Evolutionary conservation across 2,113 vertebrate species (phyloP).

Genomic region (Pithys albifrons): DNA sequence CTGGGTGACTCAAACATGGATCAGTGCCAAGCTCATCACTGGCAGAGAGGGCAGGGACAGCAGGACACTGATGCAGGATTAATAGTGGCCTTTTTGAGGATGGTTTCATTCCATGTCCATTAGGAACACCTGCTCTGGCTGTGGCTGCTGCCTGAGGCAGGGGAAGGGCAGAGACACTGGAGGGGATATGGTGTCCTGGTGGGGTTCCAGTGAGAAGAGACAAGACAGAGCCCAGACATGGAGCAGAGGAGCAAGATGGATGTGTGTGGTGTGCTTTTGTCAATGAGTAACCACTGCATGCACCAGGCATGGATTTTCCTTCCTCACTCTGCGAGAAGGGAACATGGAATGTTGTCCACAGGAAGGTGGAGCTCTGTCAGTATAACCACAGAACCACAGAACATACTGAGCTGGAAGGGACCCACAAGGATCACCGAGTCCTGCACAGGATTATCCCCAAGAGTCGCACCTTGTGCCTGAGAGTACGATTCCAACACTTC

Average conservation of each 20-base stretch:
- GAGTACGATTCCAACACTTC: not conserved
- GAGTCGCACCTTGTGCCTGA: not conserved
- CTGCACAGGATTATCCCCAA: not conserved
- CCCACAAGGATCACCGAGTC: not conserved
- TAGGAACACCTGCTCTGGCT: not conserved
- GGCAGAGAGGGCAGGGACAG: not conserved
- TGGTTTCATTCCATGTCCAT: not conserved
- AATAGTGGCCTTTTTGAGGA: not conserved
- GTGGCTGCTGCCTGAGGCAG: not conserved
- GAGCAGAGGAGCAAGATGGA: not conserved
- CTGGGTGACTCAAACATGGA: not conserved
- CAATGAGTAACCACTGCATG: no score
- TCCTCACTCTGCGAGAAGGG: not conserved
- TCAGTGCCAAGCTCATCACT: not conserved
- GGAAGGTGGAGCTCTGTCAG: not conserved
- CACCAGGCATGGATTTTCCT: not conserved
- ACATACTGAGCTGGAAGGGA: not conserved
- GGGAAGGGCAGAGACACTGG: not conserved
- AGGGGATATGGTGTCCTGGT: not conserved
- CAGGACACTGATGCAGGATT: not conserved
- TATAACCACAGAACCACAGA: not conserved
- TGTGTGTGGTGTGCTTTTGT: accelerated
- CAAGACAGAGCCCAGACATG: not conserved
- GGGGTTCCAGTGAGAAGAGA: not conserved
- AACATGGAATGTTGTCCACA: not conserved